Base-by-base conservation (phyloP, 2,113 vertebrate genomes). In the Oceanodroma tethys region DNA sequence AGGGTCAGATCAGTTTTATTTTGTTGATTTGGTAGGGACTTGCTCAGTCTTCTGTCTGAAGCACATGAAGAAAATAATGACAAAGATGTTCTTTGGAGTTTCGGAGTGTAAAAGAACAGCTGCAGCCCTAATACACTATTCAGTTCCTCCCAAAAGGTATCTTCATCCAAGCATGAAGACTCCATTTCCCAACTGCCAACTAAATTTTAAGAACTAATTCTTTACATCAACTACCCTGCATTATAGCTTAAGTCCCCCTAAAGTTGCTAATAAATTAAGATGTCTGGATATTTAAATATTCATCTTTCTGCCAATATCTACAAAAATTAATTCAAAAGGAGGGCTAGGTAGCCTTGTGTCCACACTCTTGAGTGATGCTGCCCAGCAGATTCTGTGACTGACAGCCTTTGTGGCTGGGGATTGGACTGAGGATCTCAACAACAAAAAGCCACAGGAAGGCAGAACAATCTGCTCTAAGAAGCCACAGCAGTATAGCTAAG, bases 351-450 rank as follows among this genome's bases (percentile, higher is more conserved):
- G 25, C 11, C 32, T 48, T 74, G 38, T 14, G 8, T 10, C 9
- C 32, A 30, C 20, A 5, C 17, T 74, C 36, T 13, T 17, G 7
- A 11, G 2, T 53, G 38, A 84, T 0, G 0, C 19, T 22, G 34
- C 55, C 40, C 66, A 70, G 34, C 13, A 43, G 30, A 55, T 40
- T 53, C 21, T 26, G 22, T 45, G 53, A 81, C 48, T 72, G 26
- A 29, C 47, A 80, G 32, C 8, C 38, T 79, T 52, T 86, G 52
- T 52, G 52, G 34, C 4, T 19, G 7, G 14, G 36, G 42, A 67
- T 9, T 45, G 21, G 16, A 83, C 29, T 10, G 16, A 85, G 10
- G 5, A 87, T 18, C 26, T 81, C 22, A 90, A 42, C 74, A 58
- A 3, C 27, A 68, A 56, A 87, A 73, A 87, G 30, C 7, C 38